These are phyloP conservation scores for Candidula unifasciata DNA, from an alignment of 2,888 invertebrate species.

Conservation along the genomic window DNA sequence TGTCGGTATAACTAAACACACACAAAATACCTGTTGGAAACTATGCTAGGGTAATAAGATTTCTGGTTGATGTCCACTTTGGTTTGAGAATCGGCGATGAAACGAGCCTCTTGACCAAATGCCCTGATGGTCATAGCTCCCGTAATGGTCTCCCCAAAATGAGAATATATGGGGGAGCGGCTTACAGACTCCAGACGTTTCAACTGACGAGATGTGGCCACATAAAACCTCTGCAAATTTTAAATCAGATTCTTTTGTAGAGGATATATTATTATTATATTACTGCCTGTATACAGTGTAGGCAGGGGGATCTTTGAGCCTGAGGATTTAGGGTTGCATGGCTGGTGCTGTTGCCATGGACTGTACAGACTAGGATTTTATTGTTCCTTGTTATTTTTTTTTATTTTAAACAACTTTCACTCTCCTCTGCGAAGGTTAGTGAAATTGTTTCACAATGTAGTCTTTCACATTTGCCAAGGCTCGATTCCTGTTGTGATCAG, in stretches of 20 bases:
- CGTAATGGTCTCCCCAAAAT: conserved; percentile 95
- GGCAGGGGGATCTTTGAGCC: too few species aligned
- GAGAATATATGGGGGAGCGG: conserved; percentile 96
- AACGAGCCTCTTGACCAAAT: conserved; percentile 87
- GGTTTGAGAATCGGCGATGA: conserved; percentile 90
- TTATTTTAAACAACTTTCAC: too few species aligned
- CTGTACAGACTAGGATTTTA: too few species aligned
- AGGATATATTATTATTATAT: neutral
- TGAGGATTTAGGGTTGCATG: too few species aligned
- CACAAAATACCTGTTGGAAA: conserved; percentile 85
- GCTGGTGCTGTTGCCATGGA: too few species aligned
- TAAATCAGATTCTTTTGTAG: neutral
- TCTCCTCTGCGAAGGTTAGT: too few species aligned
- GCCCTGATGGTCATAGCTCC: conserved; percentile 87
- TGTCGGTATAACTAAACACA: neutral
- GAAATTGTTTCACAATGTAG: too few species aligned
- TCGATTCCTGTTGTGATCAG: too few species aligned
- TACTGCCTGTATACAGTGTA: neutral
- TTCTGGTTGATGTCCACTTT: conserved; percentile 95
- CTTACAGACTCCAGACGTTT: conserved; percentile 95
- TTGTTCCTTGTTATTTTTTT: too few species aligned
- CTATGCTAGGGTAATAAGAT: conserved; percentile 93
- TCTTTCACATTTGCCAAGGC: too few species aligned
- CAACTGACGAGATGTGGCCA: conserved; percentile 93
- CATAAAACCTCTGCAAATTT: conserved; percentile 89